A percentile compares a stretch with the other conserved stretches of the same genome.
Conservation (phyloP, 2,888 invertebrate species). For the Pammene aurita region DNA sequence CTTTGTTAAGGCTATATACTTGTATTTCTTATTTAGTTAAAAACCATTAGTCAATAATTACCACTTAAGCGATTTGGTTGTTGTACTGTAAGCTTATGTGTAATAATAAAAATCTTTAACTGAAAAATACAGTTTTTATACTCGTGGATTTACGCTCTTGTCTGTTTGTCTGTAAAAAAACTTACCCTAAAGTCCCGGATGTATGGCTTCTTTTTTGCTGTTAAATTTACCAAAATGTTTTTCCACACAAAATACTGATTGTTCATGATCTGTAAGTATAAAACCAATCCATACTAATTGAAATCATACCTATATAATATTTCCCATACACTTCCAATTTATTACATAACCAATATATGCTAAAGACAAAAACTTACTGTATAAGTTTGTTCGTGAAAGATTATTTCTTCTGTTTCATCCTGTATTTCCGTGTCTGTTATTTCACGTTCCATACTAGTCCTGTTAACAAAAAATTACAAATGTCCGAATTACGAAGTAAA, state of each 20-base stretch:
- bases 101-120: too few species aligned
- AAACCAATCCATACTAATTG: slow-evolving; percentile 3
- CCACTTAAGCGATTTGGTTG: too few species aligned
- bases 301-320: too few species aligned
- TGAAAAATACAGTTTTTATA: too few species aligned
- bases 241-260: slow-evolving; percentile 57
- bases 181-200: slow-evolving; percentile 51
- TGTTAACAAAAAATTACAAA: slow-evolving; percentile 1
- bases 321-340: too few species aligned
- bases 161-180: slow-evolving; percentile 12
- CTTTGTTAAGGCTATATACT: too few species aligned
- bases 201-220: slow-evolving; percentile 48
- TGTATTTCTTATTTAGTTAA: too few species aligned
- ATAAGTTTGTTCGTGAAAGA: slow-evolving; percentile 50
- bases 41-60: too few species aligned
- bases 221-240: slow-evolving; percentile 48
- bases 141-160: too few species aligned
- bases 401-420: slow-evolving; percentile 24
- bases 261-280: slow-evolving; percentile 58
- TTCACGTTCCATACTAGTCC: slow-evolving; percentile 12
- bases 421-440: slow-evolving; percentile 29
- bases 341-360: too few species aligned
- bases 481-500: too few species aligned
- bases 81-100: too few species aligned
- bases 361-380: slow-evolving; percentile 44